Evolutionary conservation across 2,797 vertebrate species (phyloP).

Genomic region (Masticophis lateralis): DNA sequence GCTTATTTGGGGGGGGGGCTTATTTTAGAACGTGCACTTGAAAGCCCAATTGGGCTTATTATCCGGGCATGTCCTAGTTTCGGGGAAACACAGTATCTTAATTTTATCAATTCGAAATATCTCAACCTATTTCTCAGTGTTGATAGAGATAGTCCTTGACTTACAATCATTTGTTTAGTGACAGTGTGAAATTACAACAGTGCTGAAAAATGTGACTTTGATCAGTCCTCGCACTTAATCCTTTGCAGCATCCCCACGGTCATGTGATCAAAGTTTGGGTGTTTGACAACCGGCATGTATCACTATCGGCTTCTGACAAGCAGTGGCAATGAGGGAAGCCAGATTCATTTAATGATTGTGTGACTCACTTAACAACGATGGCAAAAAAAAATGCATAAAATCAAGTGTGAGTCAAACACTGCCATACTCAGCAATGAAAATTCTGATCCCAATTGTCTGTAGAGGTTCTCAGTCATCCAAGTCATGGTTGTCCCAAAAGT

Average conservation of each 20-base stretch:
- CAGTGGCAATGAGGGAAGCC: neutral
- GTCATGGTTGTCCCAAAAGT: too few species aligned
- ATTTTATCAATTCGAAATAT: neutral
- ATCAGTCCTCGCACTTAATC: neutral
- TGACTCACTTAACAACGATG: neutral
- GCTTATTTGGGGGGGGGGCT: too few species aligned
- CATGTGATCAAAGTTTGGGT: neutral
- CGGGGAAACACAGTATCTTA: neutral
- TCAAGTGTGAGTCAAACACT: neutral
- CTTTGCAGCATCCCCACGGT: neutral
- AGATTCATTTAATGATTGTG: neutral
- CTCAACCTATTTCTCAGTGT: neutral
- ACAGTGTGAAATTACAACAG: neutral
- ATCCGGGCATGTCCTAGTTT: too few species aligned
- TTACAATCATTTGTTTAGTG: neutral
- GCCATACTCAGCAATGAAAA: neutral
- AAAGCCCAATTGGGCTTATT: too few species aligned
- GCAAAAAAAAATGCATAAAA: neutral
- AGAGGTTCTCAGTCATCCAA: too few species aligned
- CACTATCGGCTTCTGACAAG: neutral
- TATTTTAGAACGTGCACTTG: too few species aligned
- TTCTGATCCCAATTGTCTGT: neutral
- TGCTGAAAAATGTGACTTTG: neutral
- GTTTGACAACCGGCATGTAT: neutral
- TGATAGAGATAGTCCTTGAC: neutral